Evolutionary conservation across 2,888 invertebrate species (phyloP).

Genomic region (Erebia epiphron): DNA sequence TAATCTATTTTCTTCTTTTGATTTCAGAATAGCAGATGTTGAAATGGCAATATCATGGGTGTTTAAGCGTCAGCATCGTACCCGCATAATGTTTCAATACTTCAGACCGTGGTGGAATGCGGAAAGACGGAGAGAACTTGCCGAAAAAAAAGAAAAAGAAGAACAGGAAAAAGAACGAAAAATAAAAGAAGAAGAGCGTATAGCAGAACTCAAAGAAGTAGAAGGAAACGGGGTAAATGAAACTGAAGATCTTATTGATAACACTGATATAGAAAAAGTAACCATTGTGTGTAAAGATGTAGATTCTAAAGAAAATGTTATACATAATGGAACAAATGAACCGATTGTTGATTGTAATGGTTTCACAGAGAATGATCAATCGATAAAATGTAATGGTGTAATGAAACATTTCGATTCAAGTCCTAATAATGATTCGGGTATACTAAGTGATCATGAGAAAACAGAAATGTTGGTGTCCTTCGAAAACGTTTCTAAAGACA

Average conservation of each 20-base stretch:
- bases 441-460: neutral
- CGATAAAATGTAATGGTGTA: neutral
- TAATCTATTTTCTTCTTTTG: neutral
- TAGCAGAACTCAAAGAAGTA: conserved; percentile 3
- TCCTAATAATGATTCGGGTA: neutral
- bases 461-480: neutral
- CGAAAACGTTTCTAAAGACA: neutral
- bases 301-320: neutral
- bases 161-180: conserved; percentile 26
- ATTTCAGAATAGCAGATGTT: conserved; percentile 74
- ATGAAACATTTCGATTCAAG: neutral
- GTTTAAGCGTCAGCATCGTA: conserved; percentile 75
- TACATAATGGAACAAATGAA: neutral
- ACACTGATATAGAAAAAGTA: neutral
- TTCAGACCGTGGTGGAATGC: conserved; percentile 79
- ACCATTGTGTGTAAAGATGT: neutral
- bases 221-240: neutral
- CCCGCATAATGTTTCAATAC: conserved; percentile 76
- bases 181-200: conserved; percentile 5
- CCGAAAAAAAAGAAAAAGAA: conserved; percentile 56
- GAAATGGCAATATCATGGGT: conserved; percentile 79
- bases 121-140: conserved; percentile 63
- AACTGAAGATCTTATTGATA: conserved; percentile 6
- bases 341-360: neutral
- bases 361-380: neutral